Evolutionary conservation across 1,140 invertebrate species (phyloP), one percentile per base, ranked within the genome.

Genomic region (Lucilia sericata): DNA sequence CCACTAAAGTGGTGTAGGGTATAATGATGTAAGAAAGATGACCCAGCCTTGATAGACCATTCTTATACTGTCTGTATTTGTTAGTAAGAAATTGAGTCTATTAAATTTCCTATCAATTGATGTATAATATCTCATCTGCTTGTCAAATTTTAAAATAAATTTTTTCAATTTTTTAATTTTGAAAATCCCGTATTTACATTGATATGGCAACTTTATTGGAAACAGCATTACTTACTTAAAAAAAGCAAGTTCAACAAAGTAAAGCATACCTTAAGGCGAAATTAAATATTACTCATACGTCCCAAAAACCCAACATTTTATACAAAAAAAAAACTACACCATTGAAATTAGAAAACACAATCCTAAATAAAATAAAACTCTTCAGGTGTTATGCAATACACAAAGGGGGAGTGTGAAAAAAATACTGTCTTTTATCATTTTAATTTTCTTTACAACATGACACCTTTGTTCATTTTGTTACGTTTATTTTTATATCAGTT

Each of bases 251-350:
- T 8, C 5, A 42, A 42, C 42, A 42, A 8, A 2, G 10, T 60
- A 60, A 60, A 60, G 65, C 65, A 7, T 70, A 70, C 19, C 12
- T 21, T 10, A 10, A 70, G 65, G 65, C 65, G 5, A 21, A 21
- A 70, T 70, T 70, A 70, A 70, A 70, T 70, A 70, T 5, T n/a
- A 25, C 65, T 70, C 21, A 70, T 70, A 70, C 65, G 65, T 10
- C 65, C 12, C 5, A 13, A n/a, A 1, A 55, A 55, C 5, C 7
- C n/a, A 9, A 21, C 2, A 21, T 21, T 70, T 9, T 21, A 7
- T n/a, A n/a, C n/a, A 21, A 1, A 10, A 21, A 1, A 25, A 9
- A 2, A 70, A 70, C n/a, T 70, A 8, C 65, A 10, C 21, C n/a
- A 25, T n/a, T 17, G 55, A 70, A 10, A 21, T 21, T 5, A 17